Evolutionary conservation across 2,888 invertebrate species (phyloP).

Genomic region (Venustoraphidia nigricollis): DNA sequence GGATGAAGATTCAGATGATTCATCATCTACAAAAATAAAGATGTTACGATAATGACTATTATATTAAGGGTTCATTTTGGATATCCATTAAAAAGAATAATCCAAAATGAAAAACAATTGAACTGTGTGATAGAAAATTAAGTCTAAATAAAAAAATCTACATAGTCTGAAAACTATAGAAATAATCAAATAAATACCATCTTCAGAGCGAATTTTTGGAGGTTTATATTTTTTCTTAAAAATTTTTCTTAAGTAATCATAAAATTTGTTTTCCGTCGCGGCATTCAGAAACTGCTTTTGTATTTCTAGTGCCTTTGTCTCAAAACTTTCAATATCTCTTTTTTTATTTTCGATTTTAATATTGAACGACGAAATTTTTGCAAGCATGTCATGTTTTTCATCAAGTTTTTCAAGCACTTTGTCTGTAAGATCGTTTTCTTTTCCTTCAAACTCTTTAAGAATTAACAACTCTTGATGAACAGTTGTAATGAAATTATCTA

Average conservation of each 20-base stretch:
- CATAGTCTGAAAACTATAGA: not conserved
- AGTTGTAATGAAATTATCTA: slow-evolving; percentile 47
- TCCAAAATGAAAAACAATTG: no score
- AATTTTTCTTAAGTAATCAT: slow-evolving; percentile 61
- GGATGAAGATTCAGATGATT: slow-evolving; percentile 21
- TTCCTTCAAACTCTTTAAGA: slow-evolving; percentile 53
- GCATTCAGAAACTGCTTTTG: slow-evolving; percentile 39
- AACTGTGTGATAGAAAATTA: not conserved
- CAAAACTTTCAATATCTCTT: slow-evolving; percentile 26
- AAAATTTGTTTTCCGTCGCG: slow-evolving; percentile 57
- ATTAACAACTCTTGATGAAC: slow-evolving; percentile 61
- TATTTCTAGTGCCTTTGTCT: slow-evolving; percentile 31
- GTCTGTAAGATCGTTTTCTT: slow-evolving; percentile 45
- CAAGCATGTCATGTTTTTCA: slow-evolving; percentile 34
- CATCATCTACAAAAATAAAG: not conserved
- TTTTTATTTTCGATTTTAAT: slow-evolving; percentile 34
- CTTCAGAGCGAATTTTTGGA: slow-evolving; percentile 39
- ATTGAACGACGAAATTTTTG: slow-evolving; percentile 32
- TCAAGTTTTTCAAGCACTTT: slow-evolving; percentile 31
- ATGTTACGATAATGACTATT: no score
- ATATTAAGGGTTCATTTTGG: no score
- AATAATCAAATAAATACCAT: slow-evolving; percentile 15
- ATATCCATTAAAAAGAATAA: no score
- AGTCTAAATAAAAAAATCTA: not conserved
- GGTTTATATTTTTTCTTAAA: slow-evolving; percentile 71